A percentile compares a stretch with the other conserved stretches of the same genome.
Evolutionary conservation across 2,888 invertebrate genomes (phyloP).

Genomic region (Rhimphoctona megacephalus): DNA sequence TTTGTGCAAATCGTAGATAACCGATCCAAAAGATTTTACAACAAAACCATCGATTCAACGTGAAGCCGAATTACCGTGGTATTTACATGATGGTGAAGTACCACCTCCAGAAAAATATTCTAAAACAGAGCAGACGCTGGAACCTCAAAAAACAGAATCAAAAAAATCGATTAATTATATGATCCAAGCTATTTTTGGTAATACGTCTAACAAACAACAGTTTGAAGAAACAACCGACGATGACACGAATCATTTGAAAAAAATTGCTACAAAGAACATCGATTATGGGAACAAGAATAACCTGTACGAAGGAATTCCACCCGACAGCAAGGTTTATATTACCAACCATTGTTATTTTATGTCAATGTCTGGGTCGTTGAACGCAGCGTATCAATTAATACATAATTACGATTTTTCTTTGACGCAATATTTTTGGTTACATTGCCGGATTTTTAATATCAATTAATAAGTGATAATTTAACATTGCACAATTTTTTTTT

Average conservation of each 20-base stretch:
- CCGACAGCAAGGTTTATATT: slow-evolving; percentile 73
- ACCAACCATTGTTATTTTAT: slow-evolving; percentile 3
- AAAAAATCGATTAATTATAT: slow-evolving; percentile 15
- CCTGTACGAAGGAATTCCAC: slow-evolving; percentile 77
- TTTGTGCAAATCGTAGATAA: slow-evolving; percentile 69
- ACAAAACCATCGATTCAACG: slow-evolving; percentile 74
- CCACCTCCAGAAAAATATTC: slow-evolving; percentile 52
- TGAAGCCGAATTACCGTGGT: slow-evolving; percentile 73
- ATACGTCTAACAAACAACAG: not conserved
- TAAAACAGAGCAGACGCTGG: not conserved
- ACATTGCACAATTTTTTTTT: not conserved
- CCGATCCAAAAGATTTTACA: slow-evolving; percentile 73
- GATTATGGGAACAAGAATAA: slow-evolving; percentile 57
- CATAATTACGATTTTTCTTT: not conserved
- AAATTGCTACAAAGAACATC: slow-evolving; percentile 27
- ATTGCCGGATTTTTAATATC: not conserved
- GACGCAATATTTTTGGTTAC: not conserved
- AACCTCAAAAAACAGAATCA: slow-evolving; percentile 18
- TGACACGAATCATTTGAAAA: slow-evolving; percentile 8
- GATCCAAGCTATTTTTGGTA: slow-evolving; percentile 32
- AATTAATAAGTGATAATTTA: too few relatives aligned
- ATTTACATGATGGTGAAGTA: slow-evolving; percentile 60
- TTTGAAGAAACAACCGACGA: not conserved
- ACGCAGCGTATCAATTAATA: not conserved
- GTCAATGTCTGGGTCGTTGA: not conserved